Evolutionary conservation across 2,113 vertebrate species (phyloP).

Genomic region (Hoplias malabaricus): DNA sequence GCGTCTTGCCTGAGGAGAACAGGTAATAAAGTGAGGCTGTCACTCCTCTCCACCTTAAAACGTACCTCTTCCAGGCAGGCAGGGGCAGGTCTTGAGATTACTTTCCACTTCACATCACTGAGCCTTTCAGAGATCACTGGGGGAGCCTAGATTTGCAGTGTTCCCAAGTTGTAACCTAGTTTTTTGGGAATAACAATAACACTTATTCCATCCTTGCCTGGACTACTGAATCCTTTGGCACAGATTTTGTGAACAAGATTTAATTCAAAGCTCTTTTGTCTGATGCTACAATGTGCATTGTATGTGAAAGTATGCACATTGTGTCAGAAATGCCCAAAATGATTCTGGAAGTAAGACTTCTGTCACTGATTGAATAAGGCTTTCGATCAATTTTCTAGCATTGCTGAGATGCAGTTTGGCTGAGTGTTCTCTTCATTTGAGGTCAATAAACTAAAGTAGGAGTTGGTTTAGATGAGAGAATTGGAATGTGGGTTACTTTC

Average conservation of each 20-base stretch:
- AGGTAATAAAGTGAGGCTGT: constrained; percentile 43
- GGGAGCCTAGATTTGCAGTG: neutral
- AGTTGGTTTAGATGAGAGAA: neutral
- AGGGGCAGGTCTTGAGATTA: constrained; percentile 24
- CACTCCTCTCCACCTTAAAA: constrained; percentile 47
- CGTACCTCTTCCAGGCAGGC: constrained; percentile 38
- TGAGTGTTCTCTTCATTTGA: neutral
- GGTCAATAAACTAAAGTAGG: neutral
- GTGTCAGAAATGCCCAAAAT: neutral
- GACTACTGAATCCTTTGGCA: neutral
- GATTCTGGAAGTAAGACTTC: neutral
- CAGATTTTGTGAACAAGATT: neutral
- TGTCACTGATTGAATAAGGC: neutral
- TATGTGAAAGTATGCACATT: neutral
- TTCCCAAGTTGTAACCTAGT: neutral
- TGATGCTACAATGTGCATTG: neutral
- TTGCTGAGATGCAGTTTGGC: neutral
- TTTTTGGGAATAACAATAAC: neutral
- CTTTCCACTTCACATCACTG: neutral
- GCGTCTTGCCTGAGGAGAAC: constrained; percentile 37
- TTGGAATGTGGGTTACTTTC: neutral
- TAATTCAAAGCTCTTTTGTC: neutral
- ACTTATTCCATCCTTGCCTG: neutral
- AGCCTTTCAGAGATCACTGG: neutral
- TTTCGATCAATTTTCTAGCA: no score